These are phyloP conservation scores for Papilio polytes DNA, from an alignment of 1,140 invertebrate species.

Conservation along the genomic window DNA sequence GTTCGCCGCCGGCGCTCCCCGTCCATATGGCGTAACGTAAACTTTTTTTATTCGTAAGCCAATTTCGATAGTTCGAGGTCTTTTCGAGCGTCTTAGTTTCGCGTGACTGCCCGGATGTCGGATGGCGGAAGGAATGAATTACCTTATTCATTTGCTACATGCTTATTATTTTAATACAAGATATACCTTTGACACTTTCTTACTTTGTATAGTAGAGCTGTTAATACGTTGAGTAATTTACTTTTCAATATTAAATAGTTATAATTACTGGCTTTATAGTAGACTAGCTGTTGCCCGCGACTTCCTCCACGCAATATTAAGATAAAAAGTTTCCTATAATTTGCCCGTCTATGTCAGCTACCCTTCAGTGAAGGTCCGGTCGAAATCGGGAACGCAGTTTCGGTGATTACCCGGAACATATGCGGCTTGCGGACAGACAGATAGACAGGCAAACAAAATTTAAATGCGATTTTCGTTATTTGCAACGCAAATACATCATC, in stretches of 20 bases:
- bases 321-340: no score
- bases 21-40: constrained; percentile 81
- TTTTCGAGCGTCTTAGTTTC: constrained; percentile 64
- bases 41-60: constrained; percentile 62
- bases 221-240: neutral
- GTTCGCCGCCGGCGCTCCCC: constrained; percentile 69
- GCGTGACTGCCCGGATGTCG: constrained; percentile 65
- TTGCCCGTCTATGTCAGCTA: no score
- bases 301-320: no score
- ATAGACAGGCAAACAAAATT: no score
- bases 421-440: no score
- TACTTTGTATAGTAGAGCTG: constrained; percentile 4
- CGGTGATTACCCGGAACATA: no score
- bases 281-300: no score
- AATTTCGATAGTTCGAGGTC: constrained; percentile 71
- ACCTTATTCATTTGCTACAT: constrained; percentile 53
- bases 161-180: constrained; percentile 26
- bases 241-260: neutral
- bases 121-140: constrained; percentile 59
- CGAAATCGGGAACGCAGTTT: no score
- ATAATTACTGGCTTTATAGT: no score
- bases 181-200: constrained; percentile 27
- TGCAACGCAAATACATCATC: no score
- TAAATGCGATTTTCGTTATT: no score
- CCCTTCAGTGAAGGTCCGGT: no score